These are phyloP conservation scores for Abramis brama DNA, from an alignment of 2,113 vertebrate species.

Conservation along the genomic window DNA sequence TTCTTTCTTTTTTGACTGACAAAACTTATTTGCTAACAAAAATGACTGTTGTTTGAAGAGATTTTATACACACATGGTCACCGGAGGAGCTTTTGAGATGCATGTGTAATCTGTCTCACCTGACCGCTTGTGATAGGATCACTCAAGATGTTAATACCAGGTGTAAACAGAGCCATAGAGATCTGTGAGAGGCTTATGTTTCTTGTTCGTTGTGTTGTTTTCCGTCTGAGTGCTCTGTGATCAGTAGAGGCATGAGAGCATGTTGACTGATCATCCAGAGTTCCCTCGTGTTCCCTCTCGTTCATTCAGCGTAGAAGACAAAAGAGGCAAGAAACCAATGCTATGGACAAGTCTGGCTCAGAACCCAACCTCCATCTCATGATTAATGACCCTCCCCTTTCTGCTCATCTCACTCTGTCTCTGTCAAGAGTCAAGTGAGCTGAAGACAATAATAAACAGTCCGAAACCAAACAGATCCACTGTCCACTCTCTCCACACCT, in stretches of 20 bases:
- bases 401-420: constrained; percentile 51
- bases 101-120: not conserved
- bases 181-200: constrained; percentile 11
- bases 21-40: not conserved
- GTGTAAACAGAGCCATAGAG: not conserved
- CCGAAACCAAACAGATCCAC: constrained; percentile 28
- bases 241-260: constrained; percentile 22
- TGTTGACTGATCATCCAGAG: constrained; percentile 42
- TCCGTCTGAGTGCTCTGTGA: constrained; percentile 31
- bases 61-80: not conserved
- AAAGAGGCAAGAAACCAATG: constrained; percentile 52
- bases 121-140: constrained; percentile 5
- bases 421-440: constrained; percentile 56
- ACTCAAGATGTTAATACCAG: not conserved
- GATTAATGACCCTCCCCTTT: constrained; percentile 51
- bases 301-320: constrained; percentile 45
- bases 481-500: constrained; percentile 9
- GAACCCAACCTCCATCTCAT: constrained; percentile 46
- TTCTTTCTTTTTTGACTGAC: not conserved
- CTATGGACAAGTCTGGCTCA: constrained; percentile 44
- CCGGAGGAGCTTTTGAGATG: not conserved
- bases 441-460: constrained; percentile 57
- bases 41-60: not conserved
- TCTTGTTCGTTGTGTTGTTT: constrained; percentile 24
- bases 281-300: constrained; percentile 35